These are phyloP conservation scores for Andrena dorsata DNA, from an alignment of 2,888 invertebrate genomes.

Conservation along the genomic window DNA sequence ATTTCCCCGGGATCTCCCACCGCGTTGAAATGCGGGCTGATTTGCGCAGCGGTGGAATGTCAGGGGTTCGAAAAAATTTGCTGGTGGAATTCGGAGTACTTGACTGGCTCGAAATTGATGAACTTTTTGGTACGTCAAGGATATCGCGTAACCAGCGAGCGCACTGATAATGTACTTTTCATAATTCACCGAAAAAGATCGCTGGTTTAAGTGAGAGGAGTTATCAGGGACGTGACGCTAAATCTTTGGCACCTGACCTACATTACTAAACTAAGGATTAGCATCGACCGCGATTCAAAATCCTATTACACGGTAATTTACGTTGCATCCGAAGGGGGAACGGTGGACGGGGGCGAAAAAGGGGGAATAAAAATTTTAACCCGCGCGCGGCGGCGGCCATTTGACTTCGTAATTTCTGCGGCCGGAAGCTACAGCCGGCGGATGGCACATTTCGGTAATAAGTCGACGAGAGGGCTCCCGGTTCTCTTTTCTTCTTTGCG, in stretches of 20 bases:
- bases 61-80: not conserved
- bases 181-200: not conserved
- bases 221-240: slow-evolving; percentile 36
- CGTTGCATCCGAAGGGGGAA: slow-evolving; percentile 20
- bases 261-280: slow-evolving; percentile 55
- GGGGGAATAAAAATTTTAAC: not conserved
- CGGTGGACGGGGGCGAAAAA: not conserved
- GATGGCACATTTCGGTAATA: slow-evolving; percentile 52
- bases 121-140: not conserved
- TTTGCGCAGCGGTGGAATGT: not conserved
- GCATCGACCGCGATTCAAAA: slow-evolving; percentile 48
- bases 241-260: slow-evolving; percentile 47
- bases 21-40: no score
- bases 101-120: not conserved
- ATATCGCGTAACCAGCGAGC: no score
- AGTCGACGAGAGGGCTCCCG: slow-evolving; percentile 23
- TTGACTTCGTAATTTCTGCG: slow-evolving; percentile 49
- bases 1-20: not conserved
- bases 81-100: not conserved
- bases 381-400: slow-evolving; percentile 12
- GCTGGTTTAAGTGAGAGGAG: not conserved
- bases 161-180: slow-evolving; percentile 6
- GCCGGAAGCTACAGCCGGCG: slow-evolving; percentile 31
- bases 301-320: slow-evolving; percentile 64
- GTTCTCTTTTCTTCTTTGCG: slow-evolving; percentile 3